Conservation (phyloP, 1,140 invertebrate species). For the Drosophila triauraria region DNA sequence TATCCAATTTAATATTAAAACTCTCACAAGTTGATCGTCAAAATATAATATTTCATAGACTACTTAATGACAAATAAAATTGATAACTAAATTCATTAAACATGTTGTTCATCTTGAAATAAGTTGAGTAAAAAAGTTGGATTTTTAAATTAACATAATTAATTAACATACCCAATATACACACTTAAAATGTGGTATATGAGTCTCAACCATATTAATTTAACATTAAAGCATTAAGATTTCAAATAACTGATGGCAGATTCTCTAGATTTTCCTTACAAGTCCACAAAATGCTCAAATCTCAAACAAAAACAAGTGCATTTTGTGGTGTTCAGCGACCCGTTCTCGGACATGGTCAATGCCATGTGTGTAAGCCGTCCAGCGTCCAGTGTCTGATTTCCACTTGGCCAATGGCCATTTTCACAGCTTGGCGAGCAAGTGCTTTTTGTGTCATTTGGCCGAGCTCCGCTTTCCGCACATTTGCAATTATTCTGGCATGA, state of each 20-base stretch:
- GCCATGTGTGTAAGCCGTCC: constrained; percentile 34
- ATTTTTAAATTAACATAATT: too few relatives aligned
- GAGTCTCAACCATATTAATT: not conserved
- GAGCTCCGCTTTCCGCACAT: constrained; percentile 68
- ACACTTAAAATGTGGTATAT: not conserved
- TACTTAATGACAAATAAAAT: too few relatives aligned
- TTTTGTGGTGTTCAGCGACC: constrained; percentile 14
- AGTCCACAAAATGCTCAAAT: too few relatives aligned
- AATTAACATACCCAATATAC: not conserved
- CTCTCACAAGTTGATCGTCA: too few relatives aligned
- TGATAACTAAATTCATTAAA: too few relatives aligned
- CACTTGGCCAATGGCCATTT: constrained; percentile 51
- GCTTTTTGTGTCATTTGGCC: constrained; percentile 41
- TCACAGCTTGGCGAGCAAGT: constrained; percentile 43
- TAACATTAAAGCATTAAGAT: too few relatives aligned
- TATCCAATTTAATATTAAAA: too few relatives aligned
- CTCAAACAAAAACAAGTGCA: not conserved
- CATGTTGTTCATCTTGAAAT: too few relatives aligned
- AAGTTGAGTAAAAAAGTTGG: too few relatives aligned
- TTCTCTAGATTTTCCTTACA: too few relatives aligned
- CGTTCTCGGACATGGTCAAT: constrained; percentile 58
- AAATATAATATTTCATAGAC: too few relatives aligned
- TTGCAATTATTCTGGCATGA: constrained; percentile 74
- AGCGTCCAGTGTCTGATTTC: constrained; percentile 46
- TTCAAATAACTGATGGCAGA: too few relatives aligned